Conservation (phyloP, 2,888 invertebrate species). For the Drosophila macrospina region DNA sequence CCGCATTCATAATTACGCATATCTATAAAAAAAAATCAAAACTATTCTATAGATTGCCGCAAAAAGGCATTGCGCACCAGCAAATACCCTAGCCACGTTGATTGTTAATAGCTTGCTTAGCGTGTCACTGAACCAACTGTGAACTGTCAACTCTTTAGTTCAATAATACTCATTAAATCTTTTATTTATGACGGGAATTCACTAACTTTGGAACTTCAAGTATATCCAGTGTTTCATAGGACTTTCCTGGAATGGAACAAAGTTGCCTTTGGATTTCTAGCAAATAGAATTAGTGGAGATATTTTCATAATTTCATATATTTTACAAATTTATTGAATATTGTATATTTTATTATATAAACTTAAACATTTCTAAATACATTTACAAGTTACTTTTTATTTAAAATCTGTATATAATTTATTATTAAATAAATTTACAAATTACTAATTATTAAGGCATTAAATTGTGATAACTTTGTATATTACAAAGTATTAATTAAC, state of each 20-base stretch:
- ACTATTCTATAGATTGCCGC: conserved; percentile 14
- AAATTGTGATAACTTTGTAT: too few species aligned
- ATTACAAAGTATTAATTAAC: too few species aligned
- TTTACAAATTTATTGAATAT: not conserved
- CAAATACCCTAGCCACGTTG: not conserved
- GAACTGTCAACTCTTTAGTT: not conserved
- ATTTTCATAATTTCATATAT: not conserved
- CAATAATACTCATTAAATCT: not conserved
- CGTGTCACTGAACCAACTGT: not conserved
- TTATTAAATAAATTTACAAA: too few species aligned
- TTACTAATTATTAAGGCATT: too few species aligned
- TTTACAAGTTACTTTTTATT: too few species aligned
- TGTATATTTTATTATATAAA: too few species aligned
- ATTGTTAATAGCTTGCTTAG: not conserved
- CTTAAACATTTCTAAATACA: too few species aligned
- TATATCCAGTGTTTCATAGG: not conserved
- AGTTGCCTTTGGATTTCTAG: not conserved
- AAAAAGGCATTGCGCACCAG: conserved; percentile 1
- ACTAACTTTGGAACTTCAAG: not conserved
- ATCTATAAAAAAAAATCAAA: too few species aligned
- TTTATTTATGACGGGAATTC: not conserved
- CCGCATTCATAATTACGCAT: conserved; percentile 64
- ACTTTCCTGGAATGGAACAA: not conserved
- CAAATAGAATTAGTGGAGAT: not conserved
- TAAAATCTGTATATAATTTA: too few species aligned